A percentile compares a stretch with the other conserved stretches of the same genome.
Conservation (phyloP, 2,888 invertebrate species). For the Lepidonotus clava region DNA sequence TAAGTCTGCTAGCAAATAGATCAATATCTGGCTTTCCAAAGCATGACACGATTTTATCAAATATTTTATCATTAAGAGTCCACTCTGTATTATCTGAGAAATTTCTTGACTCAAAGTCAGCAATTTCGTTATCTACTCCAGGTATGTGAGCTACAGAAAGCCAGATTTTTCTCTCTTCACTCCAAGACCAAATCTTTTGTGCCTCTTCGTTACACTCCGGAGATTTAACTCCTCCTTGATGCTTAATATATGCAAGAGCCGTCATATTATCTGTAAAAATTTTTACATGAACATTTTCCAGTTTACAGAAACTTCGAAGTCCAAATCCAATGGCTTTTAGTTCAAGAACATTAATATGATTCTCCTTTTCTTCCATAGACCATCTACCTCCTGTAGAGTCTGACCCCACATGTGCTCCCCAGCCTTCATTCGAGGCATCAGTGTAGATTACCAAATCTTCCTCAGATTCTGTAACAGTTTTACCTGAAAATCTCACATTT, state of each 20-base stretch:
- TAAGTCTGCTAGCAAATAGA: background rate
- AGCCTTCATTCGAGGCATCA: slow-evolving; percentile 13
- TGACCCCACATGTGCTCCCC: background rate
- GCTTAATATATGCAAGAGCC: background rate
- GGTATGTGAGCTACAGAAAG: background rate
- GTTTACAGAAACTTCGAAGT: background rate
- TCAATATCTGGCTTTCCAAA: background rate
- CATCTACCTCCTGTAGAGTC: background rate
- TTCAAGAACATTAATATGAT: slow-evolving; percentile 37
- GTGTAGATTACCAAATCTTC: background rate
- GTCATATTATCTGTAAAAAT: background rate
- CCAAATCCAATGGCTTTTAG: background rate
- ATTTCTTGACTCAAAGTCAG: background rate
- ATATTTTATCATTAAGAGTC: background rate
- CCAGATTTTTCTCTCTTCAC: background rate
- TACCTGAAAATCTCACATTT: too few relatives aligned
- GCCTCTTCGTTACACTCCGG: background rate
- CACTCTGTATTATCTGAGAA: slow-evolving; percentile 20
- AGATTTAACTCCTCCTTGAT: background rate
- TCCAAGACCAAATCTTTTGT: slow-evolving; percentile 6
- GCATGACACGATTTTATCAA: background rate
- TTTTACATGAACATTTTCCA: background rate
- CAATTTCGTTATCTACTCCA: background rate
- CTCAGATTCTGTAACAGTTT: background rate
- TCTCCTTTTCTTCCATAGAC: background rate